phyloP scores from a whole-genome alignment of 2,888 invertebrate genomes.

The Gandaritis pyraliata region DNA sequence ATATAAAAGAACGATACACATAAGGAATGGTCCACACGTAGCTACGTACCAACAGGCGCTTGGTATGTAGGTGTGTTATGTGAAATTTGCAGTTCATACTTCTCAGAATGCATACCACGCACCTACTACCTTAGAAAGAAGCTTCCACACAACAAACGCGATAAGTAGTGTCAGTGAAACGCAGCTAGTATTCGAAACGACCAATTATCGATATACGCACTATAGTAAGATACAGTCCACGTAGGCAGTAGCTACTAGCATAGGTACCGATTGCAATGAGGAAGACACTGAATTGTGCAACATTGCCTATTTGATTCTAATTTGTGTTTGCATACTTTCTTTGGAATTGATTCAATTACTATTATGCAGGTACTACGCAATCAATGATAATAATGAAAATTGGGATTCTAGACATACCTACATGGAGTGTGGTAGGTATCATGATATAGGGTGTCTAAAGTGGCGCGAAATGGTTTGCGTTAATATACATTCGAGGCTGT shows the following conservation, averaged over 20 bases:
- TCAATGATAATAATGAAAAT: slow-evolving; percentile 26
- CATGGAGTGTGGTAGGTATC: too few relatives aligned
- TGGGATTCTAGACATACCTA: too few relatives aligned
- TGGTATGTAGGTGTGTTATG: slow-evolving; percentile 46
- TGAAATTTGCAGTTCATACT: slow-evolving; percentile 61
- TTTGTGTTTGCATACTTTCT: slow-evolving; percentile 28
- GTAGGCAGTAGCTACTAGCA: not conserved
- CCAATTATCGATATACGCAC: slow-evolving; percentile 51
- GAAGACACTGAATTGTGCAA: slow-evolving; percentile 53
- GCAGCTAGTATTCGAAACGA: slow-evolving; percentile 59
- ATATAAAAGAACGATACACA: slow-evolving; percentile 18
- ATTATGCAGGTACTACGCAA: slow-evolving; percentile 8
- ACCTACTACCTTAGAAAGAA: slow-evolving; percentile 55
- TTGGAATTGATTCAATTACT: slow-evolving; percentile 12
- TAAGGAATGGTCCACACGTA: slow-evolving; percentile 25
- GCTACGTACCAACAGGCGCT: slow-evolving; percentile 21
- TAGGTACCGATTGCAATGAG: slow-evolving; percentile 35
- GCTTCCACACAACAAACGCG: slow-evolving; percentile 51
- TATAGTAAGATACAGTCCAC: slow-evolving; percentile 16
- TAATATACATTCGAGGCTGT: too few relatives aligned
- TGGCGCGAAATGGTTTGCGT: too few relatives aligned
- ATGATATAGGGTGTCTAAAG: too few relatives aligned
- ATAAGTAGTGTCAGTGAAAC: slow-evolving; percentile 63
- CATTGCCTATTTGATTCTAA: slow-evolving; percentile 43
- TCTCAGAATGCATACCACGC: slow-evolving; percentile 65